phyloP scores from a whole-genome alignment of 2,113 vertebrate genomes.

The Burhinus oedicnemus region DNA sequence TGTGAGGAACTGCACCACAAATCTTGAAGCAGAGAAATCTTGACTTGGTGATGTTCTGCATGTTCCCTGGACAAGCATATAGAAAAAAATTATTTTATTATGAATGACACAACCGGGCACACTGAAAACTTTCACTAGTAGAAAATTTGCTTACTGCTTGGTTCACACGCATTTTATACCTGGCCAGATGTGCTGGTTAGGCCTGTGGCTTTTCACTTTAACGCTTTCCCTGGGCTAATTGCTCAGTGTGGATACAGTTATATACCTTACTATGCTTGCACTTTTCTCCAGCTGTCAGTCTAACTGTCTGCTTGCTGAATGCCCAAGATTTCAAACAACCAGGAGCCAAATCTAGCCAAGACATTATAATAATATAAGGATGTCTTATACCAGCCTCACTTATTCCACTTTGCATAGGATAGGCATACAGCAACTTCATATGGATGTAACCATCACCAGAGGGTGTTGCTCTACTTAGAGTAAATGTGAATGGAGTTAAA shows the following conservation, averaged over 20 bases:
- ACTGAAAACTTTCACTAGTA: background rate
- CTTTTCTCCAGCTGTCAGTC: background rate
- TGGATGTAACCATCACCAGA: background rate
- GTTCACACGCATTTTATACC: background rate
- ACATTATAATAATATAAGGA: background rate
- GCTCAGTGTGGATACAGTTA: background rate
- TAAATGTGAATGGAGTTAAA: background rate
- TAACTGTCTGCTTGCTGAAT: background rate
- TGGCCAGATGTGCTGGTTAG: background rate
- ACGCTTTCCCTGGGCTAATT: background rate
- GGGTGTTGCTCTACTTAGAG: background rate
- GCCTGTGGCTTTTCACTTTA: background rate
- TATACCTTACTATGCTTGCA: fast-evolving
- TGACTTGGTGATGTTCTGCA: background rate
- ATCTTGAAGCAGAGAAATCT: background rate
- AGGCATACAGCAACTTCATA: background rate
- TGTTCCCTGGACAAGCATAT: background rate
- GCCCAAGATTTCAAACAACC: background rate
- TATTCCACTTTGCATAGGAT: fast-evolving
- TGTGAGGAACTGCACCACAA: background rate
- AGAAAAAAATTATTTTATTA: background rate
- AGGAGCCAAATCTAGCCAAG: background rate
- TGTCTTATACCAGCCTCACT: background rate
- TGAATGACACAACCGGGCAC: background rate
- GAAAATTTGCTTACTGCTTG: background rate